A percentile compares a stretch with the other conserved stretches of the same genome.
Conservation (phyloP, 2,113 vertebrate genomes). For the Thermophis baileyi region DNA sequence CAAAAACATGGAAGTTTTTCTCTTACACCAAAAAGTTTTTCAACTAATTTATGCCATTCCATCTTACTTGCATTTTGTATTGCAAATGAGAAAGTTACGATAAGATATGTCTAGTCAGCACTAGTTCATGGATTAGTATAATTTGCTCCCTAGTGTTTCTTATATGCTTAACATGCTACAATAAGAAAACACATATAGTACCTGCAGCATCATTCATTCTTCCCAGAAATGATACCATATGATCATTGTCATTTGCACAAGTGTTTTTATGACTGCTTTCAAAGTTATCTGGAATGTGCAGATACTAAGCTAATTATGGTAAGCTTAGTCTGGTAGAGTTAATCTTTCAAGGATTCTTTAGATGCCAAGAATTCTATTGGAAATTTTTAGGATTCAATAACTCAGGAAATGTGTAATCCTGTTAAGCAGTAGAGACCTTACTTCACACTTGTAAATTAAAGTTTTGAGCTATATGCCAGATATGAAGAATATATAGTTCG, state of each 20-base stretch:
- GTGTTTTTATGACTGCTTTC: slow-evolving; percentile 7
- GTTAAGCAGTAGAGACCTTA: slow-evolving; percentile 38
- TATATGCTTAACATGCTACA: slow-evolving; percentile 1
- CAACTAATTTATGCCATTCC: background rate
- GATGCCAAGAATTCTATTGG: slow-evolving; percentile 15
- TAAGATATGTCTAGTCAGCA: background rate
- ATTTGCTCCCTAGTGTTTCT: background rate
- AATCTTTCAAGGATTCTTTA: slow-evolving; percentile 1
- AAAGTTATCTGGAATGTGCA: slow-evolving; percentile 16
- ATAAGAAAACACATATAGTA: background rate
- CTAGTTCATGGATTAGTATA: background rate
- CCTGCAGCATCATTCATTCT: background rate
- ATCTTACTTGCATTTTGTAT: background rate
- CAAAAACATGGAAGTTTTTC: background rate
- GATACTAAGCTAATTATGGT: background rate
- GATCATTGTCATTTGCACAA: slow-evolving; percentile 15
- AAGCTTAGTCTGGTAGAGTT: background rate
- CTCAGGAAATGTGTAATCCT: slow-evolving; percentile 42
- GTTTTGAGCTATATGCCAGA: slow-evolving; percentile 8
- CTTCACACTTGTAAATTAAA: slow-evolving; percentile 28
- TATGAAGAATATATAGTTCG: slow-evolving; percentile 25
- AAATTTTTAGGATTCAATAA: slow-evolving; percentile 38
- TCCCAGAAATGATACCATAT: slow-evolving; percentile 20
- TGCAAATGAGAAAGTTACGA: background rate
- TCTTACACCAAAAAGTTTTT: background rate